These are phyloP conservation scores for Desoria tigrina DNA, from an alignment of 2,888 invertebrate species.

Conservation along the genomic window DNA sequence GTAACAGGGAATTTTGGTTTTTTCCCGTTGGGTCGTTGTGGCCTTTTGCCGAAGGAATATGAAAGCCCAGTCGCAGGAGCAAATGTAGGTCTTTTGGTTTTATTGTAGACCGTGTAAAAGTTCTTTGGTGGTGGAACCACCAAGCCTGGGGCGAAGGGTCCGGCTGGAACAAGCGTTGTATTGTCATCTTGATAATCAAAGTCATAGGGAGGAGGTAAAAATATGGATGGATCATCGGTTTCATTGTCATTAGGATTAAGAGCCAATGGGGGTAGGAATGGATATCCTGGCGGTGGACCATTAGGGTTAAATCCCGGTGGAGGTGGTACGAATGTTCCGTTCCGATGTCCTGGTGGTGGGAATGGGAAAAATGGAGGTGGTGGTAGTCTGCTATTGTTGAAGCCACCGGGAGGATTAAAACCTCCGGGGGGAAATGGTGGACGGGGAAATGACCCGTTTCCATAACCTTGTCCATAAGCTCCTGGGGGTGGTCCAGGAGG, in stretches of 20 bases:
- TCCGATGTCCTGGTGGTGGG: constrained; percentile 58
- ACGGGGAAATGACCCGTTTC: constrained; percentile 55
- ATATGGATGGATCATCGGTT: constrained; percentile 83
- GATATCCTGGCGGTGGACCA: constrained; percentile 56
- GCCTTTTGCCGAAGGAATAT: constrained; percentile 32
- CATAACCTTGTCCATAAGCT: constrained; percentile 57
- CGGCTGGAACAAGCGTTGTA: constrained; percentile 73
- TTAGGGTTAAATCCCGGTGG: constrained; percentile 41
- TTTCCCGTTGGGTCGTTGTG: constrained; percentile 51
- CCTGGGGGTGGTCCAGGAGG: constrained; percentile 54
- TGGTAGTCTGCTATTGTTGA: constrained; percentile 65
- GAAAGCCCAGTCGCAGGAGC: constrained; percentile 20
- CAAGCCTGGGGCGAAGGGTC: constrained; percentile 84
- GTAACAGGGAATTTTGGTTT: constrained; percentile 53
- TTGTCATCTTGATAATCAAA: constrained; percentile 77
- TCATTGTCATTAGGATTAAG: constrained; percentile 62
- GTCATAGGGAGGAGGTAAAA: constrained; percentile 88
- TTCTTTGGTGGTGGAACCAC: constrained; percentile 84
- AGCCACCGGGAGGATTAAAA: constrained; percentile 59
- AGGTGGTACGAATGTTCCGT: constrained; percentile 47
- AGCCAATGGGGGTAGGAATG: constrained; percentile 56
- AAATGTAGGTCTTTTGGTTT: constrained; percentile 26
- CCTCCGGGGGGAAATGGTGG: constrained; percentile 65
- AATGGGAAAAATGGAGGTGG: constrained; percentile 65
- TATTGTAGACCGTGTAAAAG: constrained; percentile 75